phyloP scores from a whole-genome alignment of 2,113 vertebrate species.

The Chiloscyllium plagiosum region DNA sequence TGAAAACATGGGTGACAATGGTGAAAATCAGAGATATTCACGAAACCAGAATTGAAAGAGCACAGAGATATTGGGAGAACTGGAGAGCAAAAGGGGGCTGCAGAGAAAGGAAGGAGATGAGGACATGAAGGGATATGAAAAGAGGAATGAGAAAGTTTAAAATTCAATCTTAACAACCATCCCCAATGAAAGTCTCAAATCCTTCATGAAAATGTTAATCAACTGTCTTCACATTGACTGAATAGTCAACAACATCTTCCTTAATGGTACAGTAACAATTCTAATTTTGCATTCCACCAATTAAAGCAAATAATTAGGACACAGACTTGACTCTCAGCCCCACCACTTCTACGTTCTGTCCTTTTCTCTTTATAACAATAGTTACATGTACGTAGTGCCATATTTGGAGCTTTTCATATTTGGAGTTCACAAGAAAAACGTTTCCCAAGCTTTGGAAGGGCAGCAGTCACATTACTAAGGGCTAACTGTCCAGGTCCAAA shows the following conservation, averaged over 20 bases:
- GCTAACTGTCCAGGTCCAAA: not conserved
- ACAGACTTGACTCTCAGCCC: not conserved
- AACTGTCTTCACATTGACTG: not conserved
- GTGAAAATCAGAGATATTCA: not conserved
- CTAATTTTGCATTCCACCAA: not conserved
- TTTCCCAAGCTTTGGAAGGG: not conserved
- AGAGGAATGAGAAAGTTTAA: not conserved
- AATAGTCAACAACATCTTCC: too few relatives aligned
- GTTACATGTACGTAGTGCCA: not conserved
- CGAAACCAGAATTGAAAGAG: not conserved
- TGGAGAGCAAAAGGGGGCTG: not conserved
- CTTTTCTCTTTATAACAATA: not conserved
- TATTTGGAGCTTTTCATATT: too few relatives aligned
- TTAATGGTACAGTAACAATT: not conserved
- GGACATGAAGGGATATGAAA: not conserved
- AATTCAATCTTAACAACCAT: not conserved
- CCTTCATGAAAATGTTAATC: not conserved
- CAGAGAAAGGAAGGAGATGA: not conserved
- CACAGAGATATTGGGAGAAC: not conserved
- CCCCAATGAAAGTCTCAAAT: not conserved
- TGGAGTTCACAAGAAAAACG: not conserved
- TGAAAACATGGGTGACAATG: not conserved
- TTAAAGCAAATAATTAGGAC: not conserved
- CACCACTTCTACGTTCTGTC: not conserved
- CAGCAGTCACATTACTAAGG: not conserved